Evolutionary conservation across 2,113 vertebrate genomes (phyloP).

Genomic region (Lamprologus callipterus): DNA sequence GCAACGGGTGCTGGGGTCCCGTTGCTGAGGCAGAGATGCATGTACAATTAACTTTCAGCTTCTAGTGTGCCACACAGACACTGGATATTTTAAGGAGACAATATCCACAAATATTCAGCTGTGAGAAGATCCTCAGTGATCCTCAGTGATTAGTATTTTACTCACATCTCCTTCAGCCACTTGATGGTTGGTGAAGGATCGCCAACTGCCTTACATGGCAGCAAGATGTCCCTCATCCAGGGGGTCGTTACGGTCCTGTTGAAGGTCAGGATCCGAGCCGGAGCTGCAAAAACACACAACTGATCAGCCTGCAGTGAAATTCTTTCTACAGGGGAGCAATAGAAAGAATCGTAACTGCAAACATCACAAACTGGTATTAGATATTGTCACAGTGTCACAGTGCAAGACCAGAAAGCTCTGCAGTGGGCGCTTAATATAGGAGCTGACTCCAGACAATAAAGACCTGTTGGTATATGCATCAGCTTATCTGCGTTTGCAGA

Average conservation of each 20-base stretch:
- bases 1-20: slow-evolving; percentile 88
- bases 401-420: background rate
- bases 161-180: slow-evolving; percentile 98
- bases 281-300: slow-evolving; percentile 70
- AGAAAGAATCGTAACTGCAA: background rate
- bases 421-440: background rate
- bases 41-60: background rate
- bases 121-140: background rate
- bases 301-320: background rate
- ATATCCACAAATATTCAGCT: background rate
- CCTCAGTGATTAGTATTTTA: background rate
- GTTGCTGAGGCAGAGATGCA: slow-evolving; percentile 70
- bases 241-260: slow-evolving; percentile 93
- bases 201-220: slow-evolving; percentile 93
- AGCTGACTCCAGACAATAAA: background rate
- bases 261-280: slow-evolving; percentile 92
- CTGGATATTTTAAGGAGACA: background rate
- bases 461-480: slow-evolving; percentile 27
- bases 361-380: background rate
- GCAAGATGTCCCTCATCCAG: slow-evolving; percentile 96
- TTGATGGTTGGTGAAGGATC: slow-evolving; percentile 92
- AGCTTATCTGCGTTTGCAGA: slow-evolving; percentile 19
- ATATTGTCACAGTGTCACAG: too few species aligned
- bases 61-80: background rate
- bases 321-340: background rate